Conservation (phyloP, 1,140 invertebrate species). For the Lanistes nyassanus region DNA sequence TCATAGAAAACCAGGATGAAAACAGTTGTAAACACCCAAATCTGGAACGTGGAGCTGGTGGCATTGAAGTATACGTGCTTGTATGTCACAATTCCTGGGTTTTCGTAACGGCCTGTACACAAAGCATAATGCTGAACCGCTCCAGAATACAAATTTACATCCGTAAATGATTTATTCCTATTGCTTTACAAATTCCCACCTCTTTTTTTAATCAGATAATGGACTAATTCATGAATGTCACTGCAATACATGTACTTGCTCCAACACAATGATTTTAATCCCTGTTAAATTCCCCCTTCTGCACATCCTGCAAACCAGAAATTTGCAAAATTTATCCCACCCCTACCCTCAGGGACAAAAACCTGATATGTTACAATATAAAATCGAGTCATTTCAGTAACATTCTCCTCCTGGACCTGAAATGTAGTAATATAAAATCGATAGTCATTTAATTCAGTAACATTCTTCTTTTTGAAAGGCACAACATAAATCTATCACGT, state of each 20-base stretch:
- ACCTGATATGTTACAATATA: neutral
- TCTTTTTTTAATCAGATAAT: no score
- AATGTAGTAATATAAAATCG: neutral
- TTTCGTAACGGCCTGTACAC: slow-evolving; percentile 78
- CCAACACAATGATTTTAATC: no score
- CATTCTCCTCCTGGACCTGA: neutral
- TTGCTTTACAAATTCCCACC: no score
- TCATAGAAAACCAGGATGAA: slow-evolving; percentile 79
- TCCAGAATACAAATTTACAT: neutral
- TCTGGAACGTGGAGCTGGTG: slow-evolving; percentile 79
- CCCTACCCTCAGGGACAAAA: no score
- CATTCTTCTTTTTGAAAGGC: neutral
- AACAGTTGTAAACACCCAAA: slow-evolving; percentile 78
- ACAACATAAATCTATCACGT: no score
- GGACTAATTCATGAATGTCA: no score
- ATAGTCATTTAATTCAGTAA: neutral
- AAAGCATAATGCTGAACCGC: neutral
- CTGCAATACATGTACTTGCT: no score
- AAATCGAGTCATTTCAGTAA: neutral
- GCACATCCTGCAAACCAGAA: no score
- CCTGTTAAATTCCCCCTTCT: no score
- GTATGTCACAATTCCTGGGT: slow-evolving; percentile 69
- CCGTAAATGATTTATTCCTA: neutral
- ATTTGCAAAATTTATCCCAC: no score
- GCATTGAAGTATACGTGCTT: slow-evolving; percentile 88